Evolutionary conservation across 1,140 invertebrate species (phyloP), one percentile per base, ranked within the genome.

Genomic region (Diploscapter pachys): DNA sequence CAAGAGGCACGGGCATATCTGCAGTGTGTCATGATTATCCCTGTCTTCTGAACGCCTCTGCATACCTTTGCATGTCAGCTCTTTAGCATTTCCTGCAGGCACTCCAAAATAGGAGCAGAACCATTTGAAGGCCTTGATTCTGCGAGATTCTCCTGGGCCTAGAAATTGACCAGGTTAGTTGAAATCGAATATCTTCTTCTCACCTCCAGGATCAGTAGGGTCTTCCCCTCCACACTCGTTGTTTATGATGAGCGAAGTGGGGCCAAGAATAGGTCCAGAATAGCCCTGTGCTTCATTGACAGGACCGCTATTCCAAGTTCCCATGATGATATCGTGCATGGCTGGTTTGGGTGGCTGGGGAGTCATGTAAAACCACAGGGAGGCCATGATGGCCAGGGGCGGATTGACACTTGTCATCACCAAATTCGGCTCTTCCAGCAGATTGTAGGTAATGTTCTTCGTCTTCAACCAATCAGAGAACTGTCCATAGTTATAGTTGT

Each of bases 71-170:
- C 83, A 84, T 13, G 78, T 79, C 2, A 84, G 71, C 0, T 70
- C 68, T 8, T 63, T 55, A 5, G 82, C 82, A 4, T 63, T 57
- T 13, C 71, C 80, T 9, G 75, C 50, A n/a, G 81, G 78, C 11
- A 80, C 81, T 9, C 72, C 71, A 55, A 85, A 85, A 55, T 84
- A 83, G 48, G 77, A 49, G 54, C 78, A 80, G 68, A 84, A 84
- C 82, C 82, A 84, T 72, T 82, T 84, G 76, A 85, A 84, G 6
- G 83, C 83, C 57, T 81, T 80, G 63, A 84, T 85, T 51, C 83
- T 61, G 55, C 83, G 64, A 50, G 77, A 83, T 61, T 84, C 83
- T 55, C 83, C 83, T 50, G 75, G 75, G 13, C 75, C 63, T 65
- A 2, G 6, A 65, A 31, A 31, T 31, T 31, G 31, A 31, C 31